Conservation (phyloP, 2,888 invertebrate genomes). For the Auanema sp. region DNA sequence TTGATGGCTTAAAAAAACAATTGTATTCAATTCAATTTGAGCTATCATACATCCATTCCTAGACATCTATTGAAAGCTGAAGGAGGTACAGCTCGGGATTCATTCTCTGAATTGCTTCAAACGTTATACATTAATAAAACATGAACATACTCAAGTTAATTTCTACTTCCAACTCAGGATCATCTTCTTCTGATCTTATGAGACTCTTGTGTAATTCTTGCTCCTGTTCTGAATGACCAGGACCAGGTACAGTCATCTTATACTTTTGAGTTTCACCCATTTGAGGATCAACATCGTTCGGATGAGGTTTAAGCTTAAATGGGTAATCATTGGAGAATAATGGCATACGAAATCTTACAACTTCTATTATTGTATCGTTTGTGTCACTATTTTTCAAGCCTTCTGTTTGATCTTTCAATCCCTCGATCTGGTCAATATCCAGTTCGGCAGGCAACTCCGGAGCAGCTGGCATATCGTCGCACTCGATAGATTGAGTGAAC, state of each 20-base stretch:
- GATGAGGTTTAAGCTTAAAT: slow-evolving; percentile 2
- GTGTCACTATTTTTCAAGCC: slow-evolving; percentile 44
- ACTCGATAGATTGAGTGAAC: slow-evolving; percentile 62
- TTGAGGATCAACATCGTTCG: slow-evolving; percentile 37
- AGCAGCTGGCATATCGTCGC: slow-evolving; percentile 36
- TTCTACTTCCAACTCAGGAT: slow-evolving; percentile 30
- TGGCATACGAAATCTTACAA: slow-evolving; percentile 17
- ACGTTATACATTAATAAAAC: background rate
- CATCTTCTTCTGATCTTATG: slow-evolving; percentile 43
- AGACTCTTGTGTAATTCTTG: slow-evolving; percentile 59
- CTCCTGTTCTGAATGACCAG: slow-evolving; percentile 58
- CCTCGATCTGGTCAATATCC: slow-evolving; percentile 48
- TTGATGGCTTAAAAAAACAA: slow-evolving; percentile 3
- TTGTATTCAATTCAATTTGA: background rate
- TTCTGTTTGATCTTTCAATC: slow-evolving; percentile 2
- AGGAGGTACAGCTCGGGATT: background rate
- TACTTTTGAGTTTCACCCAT: slow-evolving; percentile 63
- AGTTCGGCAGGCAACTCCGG: slow-evolving; percentile 51
- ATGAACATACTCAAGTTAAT: background rate
- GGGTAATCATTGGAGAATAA: background rate
- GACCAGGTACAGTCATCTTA: slow-evolving; percentile 58
- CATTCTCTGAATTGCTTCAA: slow-evolving; percentile 1
- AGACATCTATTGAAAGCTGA: background rate
- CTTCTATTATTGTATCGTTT: slow-evolving; percentile 62
- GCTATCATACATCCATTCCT: background rate